Evolutionary conservation across 2,113 vertebrate genomes (phyloP), one percentile per base, ranked within the genome.

Genomic region (Anoura caudifer): DNA sequence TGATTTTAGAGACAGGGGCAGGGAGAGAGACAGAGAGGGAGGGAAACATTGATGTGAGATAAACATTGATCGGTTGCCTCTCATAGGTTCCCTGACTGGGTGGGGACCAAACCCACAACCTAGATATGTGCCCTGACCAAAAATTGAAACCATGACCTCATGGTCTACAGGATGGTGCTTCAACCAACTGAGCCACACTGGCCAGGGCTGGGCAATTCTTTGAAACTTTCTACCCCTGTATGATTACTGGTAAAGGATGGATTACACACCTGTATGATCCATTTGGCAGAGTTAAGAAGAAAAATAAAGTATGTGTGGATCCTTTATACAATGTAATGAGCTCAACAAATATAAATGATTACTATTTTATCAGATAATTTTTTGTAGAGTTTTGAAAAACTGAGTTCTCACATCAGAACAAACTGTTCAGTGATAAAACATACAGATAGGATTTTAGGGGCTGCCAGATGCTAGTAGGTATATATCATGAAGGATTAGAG

Each of bases 361-460:
- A 69, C 3, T 84, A 52, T 56, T 43, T 56, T 43, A 77, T 70
- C 19, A 75, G 33, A 33, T 52, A 52, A 63, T 3, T 69, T 83
- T 85, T 85, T 69, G 24, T 24, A 91, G 33, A 81, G 61, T 95
- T 92, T 41, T 87, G 9, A 43, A 87, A 41, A 76, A 75, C 82
- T 87, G 54, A 26, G 9, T 73, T 76, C 19, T 77, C 79, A 84
- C 14, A 13, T 67, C 76, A 47, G n/a, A 93, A 96, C 28, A 94
- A 96, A 91, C 59, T 43, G 0, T 7, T 76, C 31, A 59, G 13
- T 73, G 96, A 92, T 45, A 65, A 96, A 91, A 94, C 16, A 93
- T 24, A 70, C 36, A 80, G 70, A 20, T 38, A 72, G 59, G 12
- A 95, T 84, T 92, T 91, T 54, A 47, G 69, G 36, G 15, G 22